A percentile compares a stretch with the other conserved stretches of the same genome.
Evolutionary conservation across 2,797 vertebrate species (phyloP).

Genomic region (Austrolebias charrua): DNA sequence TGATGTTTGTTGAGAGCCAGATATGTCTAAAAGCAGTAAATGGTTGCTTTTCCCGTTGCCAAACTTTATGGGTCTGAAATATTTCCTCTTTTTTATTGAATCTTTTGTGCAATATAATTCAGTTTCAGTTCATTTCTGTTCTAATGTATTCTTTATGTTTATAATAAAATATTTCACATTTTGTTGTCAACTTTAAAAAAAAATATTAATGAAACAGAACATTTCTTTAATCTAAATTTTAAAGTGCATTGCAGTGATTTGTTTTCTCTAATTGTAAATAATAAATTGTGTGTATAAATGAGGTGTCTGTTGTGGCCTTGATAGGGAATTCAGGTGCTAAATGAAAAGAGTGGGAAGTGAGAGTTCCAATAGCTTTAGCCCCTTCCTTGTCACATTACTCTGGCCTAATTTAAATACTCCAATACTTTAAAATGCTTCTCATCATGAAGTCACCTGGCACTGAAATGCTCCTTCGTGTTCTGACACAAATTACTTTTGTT

Average conservation of each 20-base stretch:
- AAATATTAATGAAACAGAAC: no score
- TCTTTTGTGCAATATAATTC: neutral
- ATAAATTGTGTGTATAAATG: neutral
- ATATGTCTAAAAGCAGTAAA: neutral
- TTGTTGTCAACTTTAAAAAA: no score
- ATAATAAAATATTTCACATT: constrained; percentile 35
- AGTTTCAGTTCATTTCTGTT: constrained; percentile 41
- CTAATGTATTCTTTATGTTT: constrained; percentile 25
- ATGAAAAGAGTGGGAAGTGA: constrained; percentile 35
- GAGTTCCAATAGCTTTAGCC: constrained; percentile 51
- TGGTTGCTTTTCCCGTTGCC: constrained; percentile 7
- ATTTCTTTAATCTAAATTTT: no score
- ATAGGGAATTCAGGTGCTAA: constrained; percentile 18
- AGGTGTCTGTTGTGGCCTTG: neutral
- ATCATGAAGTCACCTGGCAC: constrained; percentile 36
- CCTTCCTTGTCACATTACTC: constrained; percentile 28
- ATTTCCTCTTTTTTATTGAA: constrained; percentile 30
- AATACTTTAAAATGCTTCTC: constrained; percentile 47
- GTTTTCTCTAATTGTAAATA: neutral
- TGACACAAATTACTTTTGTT: constrained; percentile 42
- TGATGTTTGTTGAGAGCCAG: constrained; percentile 12
- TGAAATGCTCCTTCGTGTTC: constrained; percentile 34
- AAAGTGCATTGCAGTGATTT: neutral
- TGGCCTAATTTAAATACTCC: constrained; percentile 49
- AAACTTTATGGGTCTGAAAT: constrained; percentile 13